phyloP scores from a whole-genome alignment of 2,113 vertebrate species.

The Trichomycterus rosablanca region DNA sequence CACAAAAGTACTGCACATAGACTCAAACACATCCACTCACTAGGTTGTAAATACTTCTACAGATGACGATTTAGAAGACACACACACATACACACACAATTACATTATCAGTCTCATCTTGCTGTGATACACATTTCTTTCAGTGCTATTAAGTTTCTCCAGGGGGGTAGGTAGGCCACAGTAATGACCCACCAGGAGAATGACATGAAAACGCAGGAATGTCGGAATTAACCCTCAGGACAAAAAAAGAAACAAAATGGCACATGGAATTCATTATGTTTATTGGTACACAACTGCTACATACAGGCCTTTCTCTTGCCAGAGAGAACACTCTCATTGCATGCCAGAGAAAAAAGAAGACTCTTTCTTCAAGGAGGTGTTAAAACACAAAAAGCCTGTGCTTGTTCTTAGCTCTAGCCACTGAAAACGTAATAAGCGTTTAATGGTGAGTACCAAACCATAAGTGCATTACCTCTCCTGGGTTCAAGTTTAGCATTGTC shows the following conservation, averaged over 20 bases:
- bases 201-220: conserved; percentile 52
- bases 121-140: conserved; percentile 47
- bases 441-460: not conserved
- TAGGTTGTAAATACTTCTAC: not conserved
- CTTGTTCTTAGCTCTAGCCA: conserved; percentile 7
- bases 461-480: not conserved
- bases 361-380: conserved; percentile 56
- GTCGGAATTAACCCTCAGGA: conserved; percentile 45
- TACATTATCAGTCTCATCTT: conserved; percentile 45
- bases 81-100: conserved; percentile 15
- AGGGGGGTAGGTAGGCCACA: conserved; percentile 22
- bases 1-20: conserved; percentile 10
- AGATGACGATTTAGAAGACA: no score
- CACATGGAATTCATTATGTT: conserved; percentile 62
- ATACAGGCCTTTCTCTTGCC: conserved; percentile 33
- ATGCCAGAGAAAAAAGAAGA: conserved; percentile 33
- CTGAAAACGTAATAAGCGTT: conserved; percentile 3
- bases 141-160: conserved; percentile 42
- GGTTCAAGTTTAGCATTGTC: not conserved
- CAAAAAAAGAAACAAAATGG: conserved; percentile 26
- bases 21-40: not conserved
- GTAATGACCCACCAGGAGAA: conserved; percentile 45
- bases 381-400: conserved; percentile 51
- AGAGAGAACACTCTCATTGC: conserved; percentile 16
- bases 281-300: conserved; percentile 59